A percentile compares a stretch with the other conserved stretches of the same genome.
Conservation (phyloP, 2,797 vertebrate species). For the Tiaroga cobitis region DNA sequence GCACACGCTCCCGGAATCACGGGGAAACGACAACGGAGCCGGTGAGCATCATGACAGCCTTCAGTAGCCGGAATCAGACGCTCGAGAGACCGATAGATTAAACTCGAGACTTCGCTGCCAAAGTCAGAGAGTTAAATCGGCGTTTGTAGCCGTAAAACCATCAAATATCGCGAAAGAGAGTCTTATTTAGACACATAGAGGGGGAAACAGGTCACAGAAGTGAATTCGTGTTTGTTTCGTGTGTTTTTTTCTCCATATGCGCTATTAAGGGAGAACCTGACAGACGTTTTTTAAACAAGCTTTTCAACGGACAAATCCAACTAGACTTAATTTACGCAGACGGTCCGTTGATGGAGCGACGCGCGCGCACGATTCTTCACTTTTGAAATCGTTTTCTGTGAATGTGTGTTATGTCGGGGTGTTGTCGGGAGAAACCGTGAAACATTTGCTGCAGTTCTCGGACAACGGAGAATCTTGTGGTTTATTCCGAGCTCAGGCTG, state of each 20-base stretch:
- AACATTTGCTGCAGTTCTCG: neutral
- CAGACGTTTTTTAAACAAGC: conserved; percentile 33
- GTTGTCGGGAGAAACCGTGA: conserved; percentile 42
- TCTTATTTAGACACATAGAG: neutral
- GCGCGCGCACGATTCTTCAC: conserved; percentile 32
- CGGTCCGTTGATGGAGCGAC: conserved; percentile 55
- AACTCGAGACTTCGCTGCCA: neutral
- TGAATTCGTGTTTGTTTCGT: neutral
- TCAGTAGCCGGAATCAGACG: neutral
- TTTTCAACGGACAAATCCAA: conserved; percentile 42
- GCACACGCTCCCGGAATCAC: conserved; percentile 46
- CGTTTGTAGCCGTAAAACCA: neutral
- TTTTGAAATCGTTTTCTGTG: conserved; percentile 50
- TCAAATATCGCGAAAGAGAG: conserved; percentile 32
- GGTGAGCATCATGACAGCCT: neutral
- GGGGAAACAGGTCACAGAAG: conserved; percentile 1
- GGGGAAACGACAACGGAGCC: conserved; percentile 40
- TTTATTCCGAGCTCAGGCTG: conserved; percentile 45
- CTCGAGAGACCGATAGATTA: neutral
- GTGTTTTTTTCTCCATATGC: neutral
- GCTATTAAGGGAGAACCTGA: conserved; percentile 45
- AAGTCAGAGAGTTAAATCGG: neutral
- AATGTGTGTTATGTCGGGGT: conserved; percentile 57
- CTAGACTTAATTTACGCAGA: conserved; percentile 32
- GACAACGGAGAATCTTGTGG: conserved; percentile 36